Base-by-base conservation (phyloP, 2,797 vertebrate genomes). In the Tapera naevia region DNA sequence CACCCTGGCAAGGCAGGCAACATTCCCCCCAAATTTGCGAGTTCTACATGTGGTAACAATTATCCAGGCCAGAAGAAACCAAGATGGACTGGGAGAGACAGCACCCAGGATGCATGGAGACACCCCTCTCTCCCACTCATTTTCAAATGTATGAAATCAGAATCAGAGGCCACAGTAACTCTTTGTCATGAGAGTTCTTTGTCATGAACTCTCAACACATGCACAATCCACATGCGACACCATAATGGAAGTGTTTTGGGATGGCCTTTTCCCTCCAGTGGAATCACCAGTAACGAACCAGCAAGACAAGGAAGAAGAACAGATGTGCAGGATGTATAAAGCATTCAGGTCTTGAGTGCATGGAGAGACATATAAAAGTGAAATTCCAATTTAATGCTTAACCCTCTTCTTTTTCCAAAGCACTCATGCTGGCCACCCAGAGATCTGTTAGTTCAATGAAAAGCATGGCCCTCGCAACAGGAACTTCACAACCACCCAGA, bases 361-460 rank as follows among this genome's bases (percentile, higher is more conserved):
- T 88, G 90, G 79, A 75, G 51, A 93, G 53, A 95, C 66, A 84
- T 0, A 87, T 8, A 79, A 89, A 93, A 56, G 83, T 51, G 84
- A 88, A 48, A 11, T 64, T 94, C 73, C 39, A 60, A 71, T 56
- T 80, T 71, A 87, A 76, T 93, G 90, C 93, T 94, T 93, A 91
- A 94, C 93, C 86, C 88, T 93, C 60, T 80, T 94, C 74, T 87
- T 93, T 81, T 84, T 86, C 88, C 94, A 95, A 90, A 95, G 86
- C 70, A 76, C 78, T 92, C 95, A 88, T 89, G 56, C 93, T 95
- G 94, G 88, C 67, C 94, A 91, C 83, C 75, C 30, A 90, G 62
- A 93, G 94, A 95, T 82, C 93, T 96, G 94, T 95, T 35, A 88
- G 88, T 88, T 83, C 94, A 95, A 15, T 80, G 88, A 91, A 78